Conservation (phyloP, 2,888 invertebrate genomes). For the Artemia sinica region DNA sequence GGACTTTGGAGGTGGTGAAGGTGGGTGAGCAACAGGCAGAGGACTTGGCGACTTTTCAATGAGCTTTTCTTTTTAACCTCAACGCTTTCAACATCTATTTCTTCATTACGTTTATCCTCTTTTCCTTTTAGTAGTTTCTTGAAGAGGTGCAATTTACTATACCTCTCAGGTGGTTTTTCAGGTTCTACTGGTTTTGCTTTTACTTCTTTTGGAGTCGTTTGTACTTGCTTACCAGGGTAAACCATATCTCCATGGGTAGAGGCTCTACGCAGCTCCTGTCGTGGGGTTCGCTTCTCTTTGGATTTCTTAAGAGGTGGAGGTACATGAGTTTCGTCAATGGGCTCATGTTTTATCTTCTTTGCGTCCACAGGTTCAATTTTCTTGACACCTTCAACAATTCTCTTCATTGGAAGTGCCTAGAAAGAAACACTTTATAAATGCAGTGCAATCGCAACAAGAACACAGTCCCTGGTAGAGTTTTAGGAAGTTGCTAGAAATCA, state of each 20-base stretch:
- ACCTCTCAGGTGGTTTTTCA: background rate
- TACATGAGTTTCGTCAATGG: background rate
- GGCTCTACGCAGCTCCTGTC: background rate
- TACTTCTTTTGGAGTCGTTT: conserved; percentile 36
- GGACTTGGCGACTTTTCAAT: background rate
- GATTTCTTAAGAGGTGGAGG: background rate
- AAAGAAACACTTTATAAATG: background rate
- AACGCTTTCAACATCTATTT: conserved; percentile 11
- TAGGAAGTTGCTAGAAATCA: no score
- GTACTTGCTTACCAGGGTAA: conserved; percentile 37
- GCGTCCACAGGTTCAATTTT: conserved; percentile 18
- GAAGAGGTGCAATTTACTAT: conserved; percentile 56
- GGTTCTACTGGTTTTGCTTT: conserved; percentile 32
- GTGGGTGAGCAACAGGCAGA: background rate
- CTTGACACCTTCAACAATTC: conserved; percentile 9
- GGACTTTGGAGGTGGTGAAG: background rate
- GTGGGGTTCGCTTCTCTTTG: background rate
- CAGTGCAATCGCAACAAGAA: no score
- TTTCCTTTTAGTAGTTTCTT: conserved; percentile 55
- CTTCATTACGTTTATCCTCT: conserved; percentile 17
- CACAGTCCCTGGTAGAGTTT: no score
- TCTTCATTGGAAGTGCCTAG: conserved; percentile 7
- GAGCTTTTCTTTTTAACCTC: background rate
- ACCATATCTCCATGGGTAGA: background rate
- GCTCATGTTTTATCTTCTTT: conserved; percentile 21